Percentiles rank a stretch among this genome's conserved stretches.
phyloP scores from a whole-genome alignment of 2,888 invertebrate genomes.

The Mystacides longicornis region DNA sequence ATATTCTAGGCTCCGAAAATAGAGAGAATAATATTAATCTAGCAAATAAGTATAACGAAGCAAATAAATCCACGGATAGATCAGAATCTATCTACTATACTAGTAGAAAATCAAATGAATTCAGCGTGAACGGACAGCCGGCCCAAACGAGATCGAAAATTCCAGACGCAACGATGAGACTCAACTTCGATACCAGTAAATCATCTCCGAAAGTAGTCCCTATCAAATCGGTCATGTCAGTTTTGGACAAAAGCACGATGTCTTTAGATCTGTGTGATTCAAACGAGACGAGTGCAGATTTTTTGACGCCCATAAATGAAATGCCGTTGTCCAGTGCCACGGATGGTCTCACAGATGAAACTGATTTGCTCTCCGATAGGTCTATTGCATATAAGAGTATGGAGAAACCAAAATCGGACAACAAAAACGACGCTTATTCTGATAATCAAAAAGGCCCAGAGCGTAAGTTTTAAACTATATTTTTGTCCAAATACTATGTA shows the following conservation, averaged over 20 bases:
- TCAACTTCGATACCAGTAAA: constrained; percentile 44
- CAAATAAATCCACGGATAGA: constrained; percentile 28
- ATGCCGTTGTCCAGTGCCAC: constrained; percentile 41
- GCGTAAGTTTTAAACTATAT: constrained; percentile 22
- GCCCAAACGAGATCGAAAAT: constrained; percentile 35
- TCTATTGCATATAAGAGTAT: constrained; percentile 14
- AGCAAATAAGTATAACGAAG: constrained; percentile 35
- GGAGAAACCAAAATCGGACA: constrained; percentile 20
- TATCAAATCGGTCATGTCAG: constrained; percentile 32
- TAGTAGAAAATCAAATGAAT: constrained; percentile 44
- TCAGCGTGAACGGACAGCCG: constrained; percentile 37
- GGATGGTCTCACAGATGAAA: constrained; percentile 34
- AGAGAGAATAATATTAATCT: constrained; percentile 34
- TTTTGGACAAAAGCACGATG: constrained; percentile 38
- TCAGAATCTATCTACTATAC: constrained; percentile 47
- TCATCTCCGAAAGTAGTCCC: constrained; percentile 32
- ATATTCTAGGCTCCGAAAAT: constrained; percentile 44
- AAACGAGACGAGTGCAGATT: constrained; percentile 47
- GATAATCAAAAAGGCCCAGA: constrained; percentile 15
- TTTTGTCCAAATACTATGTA: too few species aligned
- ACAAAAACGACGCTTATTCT: constrained; percentile 17
- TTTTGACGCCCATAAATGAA: constrained; percentile 46
- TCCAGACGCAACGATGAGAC: constrained; percentile 38
- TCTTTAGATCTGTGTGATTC: constrained; percentile 46
- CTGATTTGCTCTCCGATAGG: constrained; percentile 41